These are phyloP conservation scores for Parelbella ahira DNA, from an alignment of 2,888 invertebrate species.

Conservation along the genomic window DNA sequence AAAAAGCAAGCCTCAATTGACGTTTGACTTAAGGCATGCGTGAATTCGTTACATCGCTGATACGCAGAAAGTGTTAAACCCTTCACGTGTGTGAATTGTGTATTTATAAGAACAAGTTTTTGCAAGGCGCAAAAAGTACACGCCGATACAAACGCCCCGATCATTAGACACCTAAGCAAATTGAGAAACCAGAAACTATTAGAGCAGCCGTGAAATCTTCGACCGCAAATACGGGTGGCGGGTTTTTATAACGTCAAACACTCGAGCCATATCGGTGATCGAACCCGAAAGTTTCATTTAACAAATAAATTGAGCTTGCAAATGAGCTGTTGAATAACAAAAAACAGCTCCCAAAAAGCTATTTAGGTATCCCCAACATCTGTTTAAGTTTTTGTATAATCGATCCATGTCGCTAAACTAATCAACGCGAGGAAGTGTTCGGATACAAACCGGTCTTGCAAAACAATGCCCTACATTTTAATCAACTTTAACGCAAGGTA, in stretches of 20 bases:
- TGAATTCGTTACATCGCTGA: slow-evolving; percentile 5
- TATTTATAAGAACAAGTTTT: slow-evolving; percentile 22
- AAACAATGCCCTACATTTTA: slow-evolving; percentile 22
- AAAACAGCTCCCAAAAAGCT: slow-evolving; percentile 14
- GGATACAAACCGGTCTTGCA: slow-evolving; percentile 14
- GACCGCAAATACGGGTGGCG: slow-evolving; percentile 3
- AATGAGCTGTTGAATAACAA: slow-evolving; percentile 21
- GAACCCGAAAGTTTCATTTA: slow-evolving; percentile 26
- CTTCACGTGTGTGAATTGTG: slow-evolving; percentile 13
- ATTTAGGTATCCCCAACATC: slow-evolving; percentile 24
- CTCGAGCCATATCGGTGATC: slow-evolving; percentile 19
- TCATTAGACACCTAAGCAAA: slow-evolving; percentile 22
- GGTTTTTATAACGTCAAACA: slow-evolving; percentile 8
- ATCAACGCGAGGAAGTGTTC: slow-evolving; percentile 19
- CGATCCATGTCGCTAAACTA: slow-evolving; percentile 22
- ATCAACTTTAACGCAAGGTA: slow-evolving; percentile 1
- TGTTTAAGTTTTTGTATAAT: slow-evolving; percentile 24
- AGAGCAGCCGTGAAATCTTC: slow-evolving; percentile 14
- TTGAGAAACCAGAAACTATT: slow-evolving; percentile 24
- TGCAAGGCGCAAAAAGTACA: slow-evolving; percentile 13
- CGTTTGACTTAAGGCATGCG: neutral
- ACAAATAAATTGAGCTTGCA: slow-evolving; percentile 25
- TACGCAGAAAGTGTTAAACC: slow-evolving; percentile 18
- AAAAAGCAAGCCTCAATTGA: neutral
- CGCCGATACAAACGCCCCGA: slow-evolving; percentile 8